phyloP scores from a whole-genome alignment of 1,140 invertebrate genomes.

The Lepidurus couesii region DNA sequence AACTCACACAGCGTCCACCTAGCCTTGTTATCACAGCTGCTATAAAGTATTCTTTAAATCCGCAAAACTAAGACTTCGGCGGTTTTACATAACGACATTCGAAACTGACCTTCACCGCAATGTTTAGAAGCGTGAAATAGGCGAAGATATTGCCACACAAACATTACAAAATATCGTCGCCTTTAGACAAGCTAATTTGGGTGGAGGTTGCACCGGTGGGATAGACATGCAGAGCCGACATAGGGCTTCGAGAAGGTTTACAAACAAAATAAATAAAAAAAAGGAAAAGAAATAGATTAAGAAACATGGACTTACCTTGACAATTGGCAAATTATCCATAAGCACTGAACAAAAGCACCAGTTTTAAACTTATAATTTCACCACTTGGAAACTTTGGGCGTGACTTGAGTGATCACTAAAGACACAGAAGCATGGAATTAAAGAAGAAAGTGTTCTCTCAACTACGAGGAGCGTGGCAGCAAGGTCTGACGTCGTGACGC shows the following conservation, averaged over 20 bases:
- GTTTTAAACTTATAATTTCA: neutral
- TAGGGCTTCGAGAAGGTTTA: constrained; percentile 10
- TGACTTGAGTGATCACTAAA: neutral
- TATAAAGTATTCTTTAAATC: neutral
- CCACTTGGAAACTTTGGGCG: neutral
- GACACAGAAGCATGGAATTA: neutral
- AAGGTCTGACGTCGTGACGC: constrained; percentile 14
- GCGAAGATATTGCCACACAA: neutral
- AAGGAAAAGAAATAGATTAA: neutral
- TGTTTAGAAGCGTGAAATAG: neutral
- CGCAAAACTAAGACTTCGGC: neutral
- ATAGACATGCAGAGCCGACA: neutral
- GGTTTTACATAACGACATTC: neutral
- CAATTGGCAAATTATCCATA: neutral
- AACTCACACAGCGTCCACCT: neutral
- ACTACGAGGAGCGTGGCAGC: neutral
- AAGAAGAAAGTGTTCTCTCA: neutral
- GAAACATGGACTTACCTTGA: neutral
- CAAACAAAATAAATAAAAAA: neutral
- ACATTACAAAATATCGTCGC: neutral
- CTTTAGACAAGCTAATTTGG: constrained; percentile 1
- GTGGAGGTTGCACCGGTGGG: neutral
- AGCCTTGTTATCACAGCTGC: neutral
- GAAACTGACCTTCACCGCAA: neutral
- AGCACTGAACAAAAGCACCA: neutral